Percentiles rank a stretch among this genome's conserved stretches.
phyloP scores from a whole-genome alignment of 2,113 vertebrate genomes.

The Reinhardtius hippoglossoides region DNA sequence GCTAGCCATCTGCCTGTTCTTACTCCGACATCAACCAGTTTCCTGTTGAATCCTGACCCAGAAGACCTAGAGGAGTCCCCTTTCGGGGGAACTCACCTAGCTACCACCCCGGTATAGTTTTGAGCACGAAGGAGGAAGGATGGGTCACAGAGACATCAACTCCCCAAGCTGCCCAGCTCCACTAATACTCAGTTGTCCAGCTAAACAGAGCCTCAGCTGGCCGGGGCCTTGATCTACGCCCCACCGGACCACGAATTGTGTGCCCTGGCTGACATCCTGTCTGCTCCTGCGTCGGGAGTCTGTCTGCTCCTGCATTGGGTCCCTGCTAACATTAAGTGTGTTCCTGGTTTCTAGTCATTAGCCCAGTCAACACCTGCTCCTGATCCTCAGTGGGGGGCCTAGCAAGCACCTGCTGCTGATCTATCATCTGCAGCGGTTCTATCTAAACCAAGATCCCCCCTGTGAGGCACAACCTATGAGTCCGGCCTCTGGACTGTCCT shows the following conservation, averaged over 20 bases:
- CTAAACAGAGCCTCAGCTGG: not conserved
- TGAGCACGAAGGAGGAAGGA: not conserved
- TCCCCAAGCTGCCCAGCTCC: not conserved
- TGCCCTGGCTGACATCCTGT: not conserved
- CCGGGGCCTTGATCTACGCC: not conserved
- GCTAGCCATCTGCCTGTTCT: too few relatives aligned
- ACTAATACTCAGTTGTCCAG: not conserved
- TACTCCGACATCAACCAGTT: not conserved
- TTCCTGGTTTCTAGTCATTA: not conserved
- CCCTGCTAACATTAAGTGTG: not conserved
- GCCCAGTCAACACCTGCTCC: not conserved
- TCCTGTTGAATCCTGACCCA: not conserved
- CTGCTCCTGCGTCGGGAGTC: not conserved
- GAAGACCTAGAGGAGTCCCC: not conserved
- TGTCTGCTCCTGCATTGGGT: not conserved
- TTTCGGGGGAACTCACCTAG: not conserved
- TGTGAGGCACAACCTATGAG: too few relatives aligned
- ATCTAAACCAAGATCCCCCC: too few relatives aligned
- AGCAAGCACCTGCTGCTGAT: too few relatives aligned
- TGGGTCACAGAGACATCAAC: not conserved
- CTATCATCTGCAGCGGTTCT: too few relatives aligned
- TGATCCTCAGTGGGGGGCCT: not conserved
- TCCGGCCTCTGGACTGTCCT: too few relatives aligned
- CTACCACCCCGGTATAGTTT: not conserved
- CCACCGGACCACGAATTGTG: not conserved